phyloP scores from a whole-genome alignment of 2,888 invertebrate species.

The Anorthoa munda region DNA sequence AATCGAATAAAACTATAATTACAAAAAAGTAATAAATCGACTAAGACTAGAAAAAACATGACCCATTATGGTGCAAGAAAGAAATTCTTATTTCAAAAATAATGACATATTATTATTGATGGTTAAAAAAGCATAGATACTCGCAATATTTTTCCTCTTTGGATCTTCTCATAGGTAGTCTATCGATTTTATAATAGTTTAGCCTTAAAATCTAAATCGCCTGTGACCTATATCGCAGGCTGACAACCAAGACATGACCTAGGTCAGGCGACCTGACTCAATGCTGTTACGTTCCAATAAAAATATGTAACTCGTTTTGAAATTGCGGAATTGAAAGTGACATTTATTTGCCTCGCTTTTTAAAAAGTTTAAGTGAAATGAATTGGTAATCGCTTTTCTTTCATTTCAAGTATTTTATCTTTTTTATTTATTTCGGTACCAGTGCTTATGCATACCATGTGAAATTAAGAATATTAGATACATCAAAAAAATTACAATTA shows the following conservation, averaged over 20 bases:
- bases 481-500: no score
- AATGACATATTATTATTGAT: neutral
- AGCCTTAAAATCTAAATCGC: slow-evolving; percentile 55
- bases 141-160: neutral
- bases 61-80: neutral
- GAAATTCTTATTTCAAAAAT: no score
- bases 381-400: neutral
- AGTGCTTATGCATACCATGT: no score
- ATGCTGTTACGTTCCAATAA: slow-evolving; percentile 31
- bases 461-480: no score
- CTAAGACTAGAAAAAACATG: no score
- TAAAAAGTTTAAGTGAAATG: neutral
- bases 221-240: slow-evolving; percentile 80
- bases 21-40: no score
- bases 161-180: neutral
- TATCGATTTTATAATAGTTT: slow-evolving; percentile 14
- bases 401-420: no score
- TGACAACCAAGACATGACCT: slow-evolving; percentile 81
- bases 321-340: slow-evolving; percentile 26
- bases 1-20: no score
- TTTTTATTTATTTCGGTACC: no score
- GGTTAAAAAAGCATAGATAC: neutral
- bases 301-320: slow-evolving; percentile 8
- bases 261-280: slow-evolving; percentile 71
- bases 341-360: neutral